Base-by-base conservation (phyloP, 2,797 vertebrate species). In the Aeoliscus strigatus region DNA sequence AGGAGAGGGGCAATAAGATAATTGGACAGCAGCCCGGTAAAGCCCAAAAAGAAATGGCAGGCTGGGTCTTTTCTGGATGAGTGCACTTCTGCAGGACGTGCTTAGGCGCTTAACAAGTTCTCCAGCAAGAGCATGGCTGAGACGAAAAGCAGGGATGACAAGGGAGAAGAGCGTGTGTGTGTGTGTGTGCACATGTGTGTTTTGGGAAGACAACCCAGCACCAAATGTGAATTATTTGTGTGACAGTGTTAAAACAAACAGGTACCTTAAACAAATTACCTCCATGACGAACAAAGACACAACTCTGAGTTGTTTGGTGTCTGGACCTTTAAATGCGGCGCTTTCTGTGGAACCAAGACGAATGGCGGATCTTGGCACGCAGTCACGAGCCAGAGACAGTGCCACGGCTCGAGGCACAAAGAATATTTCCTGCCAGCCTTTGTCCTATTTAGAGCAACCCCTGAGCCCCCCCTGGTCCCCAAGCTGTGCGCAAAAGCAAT, bases 391-490 rank as follows among this genome's bases (percentile, higher is more conserved):
- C 55, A 7, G 32, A 49, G 51, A 70, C 45, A 3, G 43, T 33
- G 57, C 66, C 61, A 38, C 29, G n/a, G 63, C 78, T 57, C 0
- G 15, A 33, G 59, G 73, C 49, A 28, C 27, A 65, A 51, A 60
- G 57, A 45, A 48, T 14, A 40, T 38, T 48, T 67, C 58, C 52
- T 77, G 73, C 53, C 70, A 68, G 65, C 57, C 45, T 54, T 73
- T 65, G 77, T 58, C 57, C 72, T 64, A 75, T 75, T 80, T 82
- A 83, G 59, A 73, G 32, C 51, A 39, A 46, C 39, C 43, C 69
- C 41, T 16, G 47, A 40, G 27, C 42, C 15, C 59, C 53, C 24
- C 11, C n/a, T n/a, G 6, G 27, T 33, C 50, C 21, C 58, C 43
- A 62, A 72, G 77, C 73, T 53, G 63, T 59, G 68, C 64, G 39